Evolutionary conservation across 2,888 invertebrate species (phyloP).

Genomic region (Podotricha telesiphe): DNA sequence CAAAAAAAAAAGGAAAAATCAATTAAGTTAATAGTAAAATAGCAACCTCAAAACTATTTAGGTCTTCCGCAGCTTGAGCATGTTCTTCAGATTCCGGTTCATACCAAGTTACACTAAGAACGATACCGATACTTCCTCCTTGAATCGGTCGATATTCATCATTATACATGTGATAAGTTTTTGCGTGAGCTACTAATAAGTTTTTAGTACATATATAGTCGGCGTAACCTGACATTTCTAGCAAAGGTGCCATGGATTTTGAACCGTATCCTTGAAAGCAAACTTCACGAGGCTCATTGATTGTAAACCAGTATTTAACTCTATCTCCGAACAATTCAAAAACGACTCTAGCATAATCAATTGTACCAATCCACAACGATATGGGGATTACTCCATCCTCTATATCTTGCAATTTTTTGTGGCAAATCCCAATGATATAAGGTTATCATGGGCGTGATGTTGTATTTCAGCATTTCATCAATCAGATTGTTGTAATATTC

Average conservation of each 20-base stretch:
- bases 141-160: slow-evolving; percentile 53
- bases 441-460: slow-evolving; percentile 82
- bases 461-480: slow-evolving; percentile 74
- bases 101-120: slow-evolving; percentile 46
- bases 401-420: slow-evolving; percentile 65
- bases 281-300: slow-evolving; percentile 72
- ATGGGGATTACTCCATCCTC: slow-evolving; percentile 70
- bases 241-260: slow-evolving; percentile 46
- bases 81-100: slow-evolving; percentile 73
- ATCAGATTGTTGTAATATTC: slow-evolving; percentile 62
- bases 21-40: neutral
- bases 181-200: slow-evolving; percentile 77
- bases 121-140: slow-evolving; percentile 51
- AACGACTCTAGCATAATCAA: slow-evolving; percentile 60
- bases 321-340: slow-evolving; percentile 66
- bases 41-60: slow-evolving; percentile 70
- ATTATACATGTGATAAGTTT: slow-evolving; percentile 58
- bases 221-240: slow-evolving; percentile 61
- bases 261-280: slow-evolving; percentile 64
- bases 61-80: slow-evolving; percentile 64
- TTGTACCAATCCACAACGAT: slow-evolving; percentile 66
- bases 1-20: neutral
- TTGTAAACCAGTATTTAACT: slow-evolving; percentile 75
- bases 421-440: slow-evolving; percentile 76
- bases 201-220: slow-evolving; percentile 71